Percentiles rank a stretch among this genome's conserved stretches.
These are phyloP conservation scores for Mythimna impura DNA, from an alignment of 2,888 invertebrate genomes.

Conservation along the genomic window DNA sequence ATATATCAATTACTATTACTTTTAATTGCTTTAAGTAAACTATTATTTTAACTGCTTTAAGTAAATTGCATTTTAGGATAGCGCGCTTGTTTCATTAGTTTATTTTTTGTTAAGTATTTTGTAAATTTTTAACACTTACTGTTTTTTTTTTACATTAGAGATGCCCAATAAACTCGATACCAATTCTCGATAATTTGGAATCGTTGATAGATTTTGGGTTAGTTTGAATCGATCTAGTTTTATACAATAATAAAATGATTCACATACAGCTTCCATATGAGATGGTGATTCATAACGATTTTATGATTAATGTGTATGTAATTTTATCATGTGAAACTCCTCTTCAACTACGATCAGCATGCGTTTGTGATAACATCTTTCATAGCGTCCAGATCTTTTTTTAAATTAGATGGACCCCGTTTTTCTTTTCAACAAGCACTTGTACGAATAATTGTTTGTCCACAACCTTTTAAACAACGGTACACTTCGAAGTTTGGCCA, in stretches of 20 bases:
- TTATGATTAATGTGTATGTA: conserved; percentile 71
- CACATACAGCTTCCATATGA: conserved; percentile 72
- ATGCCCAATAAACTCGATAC: conserved; percentile 84
- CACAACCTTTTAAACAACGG: conserved; percentile 39
- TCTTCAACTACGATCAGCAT: conserved; percentile 58
- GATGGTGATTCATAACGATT: conserved; percentile 69
- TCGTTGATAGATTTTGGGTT: conserved; percentile 79
- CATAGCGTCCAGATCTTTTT: too few species aligned
- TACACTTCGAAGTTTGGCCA: conserved; percentile 20
- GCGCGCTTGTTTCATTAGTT: conserved; percentile 85
- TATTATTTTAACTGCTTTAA: conserved; percentile 85
- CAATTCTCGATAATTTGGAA: conserved; percentile 76
- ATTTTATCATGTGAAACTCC: conserved; percentile 68
- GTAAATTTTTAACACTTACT: conserved; percentile 86
- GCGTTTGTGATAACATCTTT: conserved; percentile 60
- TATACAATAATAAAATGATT: conserved; percentile 70
- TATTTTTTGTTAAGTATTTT: conserved; percentile 82
- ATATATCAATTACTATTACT: conserved; percentile 69
- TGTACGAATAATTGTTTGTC: conserved; percentile 32
- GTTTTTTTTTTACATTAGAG: conserved; percentile 73
- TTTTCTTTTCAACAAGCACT: conserved; percentile 2
- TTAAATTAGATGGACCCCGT: conserved; percentile 16
- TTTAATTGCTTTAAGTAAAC: conserved; percentile 79
- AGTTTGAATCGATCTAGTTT: conserved; percentile 72
- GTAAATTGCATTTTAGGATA: conserved; percentile 83